Conservation (phyloP, 2,113 vertebrate genomes). For the Geococcyx californianus region DNA sequence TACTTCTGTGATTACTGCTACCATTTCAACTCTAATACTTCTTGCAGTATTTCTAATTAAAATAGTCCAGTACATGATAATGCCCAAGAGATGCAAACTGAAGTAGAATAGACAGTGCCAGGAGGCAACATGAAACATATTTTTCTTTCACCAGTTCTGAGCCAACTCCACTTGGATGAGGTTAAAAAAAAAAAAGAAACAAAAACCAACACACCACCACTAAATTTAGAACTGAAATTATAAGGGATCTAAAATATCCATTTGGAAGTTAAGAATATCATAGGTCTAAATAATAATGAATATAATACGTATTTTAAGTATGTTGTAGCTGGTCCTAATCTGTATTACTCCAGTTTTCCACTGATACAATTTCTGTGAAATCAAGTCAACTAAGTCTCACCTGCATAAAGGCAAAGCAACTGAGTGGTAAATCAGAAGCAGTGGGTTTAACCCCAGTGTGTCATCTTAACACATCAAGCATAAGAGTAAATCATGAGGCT, state of each 20-base stretch:
- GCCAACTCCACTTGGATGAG: neutral
- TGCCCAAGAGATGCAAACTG: neutral
- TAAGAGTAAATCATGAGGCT: neutral
- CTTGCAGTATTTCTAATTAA: neutral
- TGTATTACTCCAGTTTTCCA: conserved; percentile 1
- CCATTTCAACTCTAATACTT: neutral
- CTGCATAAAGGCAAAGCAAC: neutral
- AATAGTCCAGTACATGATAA: neutral
- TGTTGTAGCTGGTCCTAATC: neutral
- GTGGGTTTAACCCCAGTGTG: neutral
- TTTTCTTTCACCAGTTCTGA: neutral
- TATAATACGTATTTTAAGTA: neutral
- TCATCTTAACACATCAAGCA: neutral
- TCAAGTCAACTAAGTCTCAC: neutral
- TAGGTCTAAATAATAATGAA: conserved; percentile 26
- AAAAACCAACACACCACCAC: neutral
- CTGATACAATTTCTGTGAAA: conserved; percentile 13
- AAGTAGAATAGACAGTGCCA: neutral
- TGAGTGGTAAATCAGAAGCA: neutral
- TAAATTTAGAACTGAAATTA: conserved; percentile 38
- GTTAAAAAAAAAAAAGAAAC: neutral
- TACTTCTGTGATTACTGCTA: neutral
- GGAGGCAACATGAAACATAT: neutral
- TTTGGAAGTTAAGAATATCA: conserved; percentile 24
- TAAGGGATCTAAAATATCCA: neutral